A percentile compares a stretch with the other conserved stretches of the same genome.
Evolutionary conservation across 2,888 invertebrate genomes (phyloP).

Genomic region (Oscheius sp.): DNA sequence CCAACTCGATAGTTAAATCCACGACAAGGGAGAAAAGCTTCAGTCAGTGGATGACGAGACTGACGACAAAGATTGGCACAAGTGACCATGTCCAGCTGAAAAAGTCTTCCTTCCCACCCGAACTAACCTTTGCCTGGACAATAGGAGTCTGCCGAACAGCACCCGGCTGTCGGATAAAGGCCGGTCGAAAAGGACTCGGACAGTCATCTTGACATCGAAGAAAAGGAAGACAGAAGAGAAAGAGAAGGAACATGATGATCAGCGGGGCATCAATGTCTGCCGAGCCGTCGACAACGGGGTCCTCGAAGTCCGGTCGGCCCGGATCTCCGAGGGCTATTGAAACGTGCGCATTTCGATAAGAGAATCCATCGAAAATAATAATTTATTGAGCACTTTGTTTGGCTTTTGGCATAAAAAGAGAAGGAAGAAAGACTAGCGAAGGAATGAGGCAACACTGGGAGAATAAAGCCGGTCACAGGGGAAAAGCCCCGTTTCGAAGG

Average conservation of each 20-base stretch:
- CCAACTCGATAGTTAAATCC: slow-evolving; percentile 56
- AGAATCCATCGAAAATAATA: slow-evolving; percentile 10
- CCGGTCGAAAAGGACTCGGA: slow-evolving; percentile 2
- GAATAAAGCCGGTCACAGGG: slow-evolving; percentile 16
- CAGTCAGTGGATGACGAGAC: slow-evolving; percentile 48
- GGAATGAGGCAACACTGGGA: slow-evolving; percentile 13
- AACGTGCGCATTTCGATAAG: slow-evolving; percentile 19
- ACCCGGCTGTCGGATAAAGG: slow-evolving; percentile 13
- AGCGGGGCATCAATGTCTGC: slow-evolving; percentile 21
- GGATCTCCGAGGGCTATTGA: slow-evolving; percentile 18
- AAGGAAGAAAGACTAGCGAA: slow-evolving; percentile 26
- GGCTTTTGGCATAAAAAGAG: slow-evolving; percentile 22
- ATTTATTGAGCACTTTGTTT: slow-evolving; percentile 30
- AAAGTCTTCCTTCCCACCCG: too few relatives aligned
- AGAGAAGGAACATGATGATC: slow-evolving; percentile 15
- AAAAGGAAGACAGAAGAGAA: slow-evolving; percentile 1
- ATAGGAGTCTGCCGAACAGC: background rate
- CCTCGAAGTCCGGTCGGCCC: slow-evolving; percentile 14
- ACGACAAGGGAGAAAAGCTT: slow-evolving; percentile 45
- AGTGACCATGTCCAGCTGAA: slow-evolving; percentile 47
- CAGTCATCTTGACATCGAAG: slow-evolving; percentile 9
- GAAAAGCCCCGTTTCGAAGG: slow-evolving; percentile 19
- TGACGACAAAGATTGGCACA: slow-evolving; percentile 48
- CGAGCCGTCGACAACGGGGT: too few relatives aligned
- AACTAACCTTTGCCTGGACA: slow-evolving; percentile 16